phyloP scores from a whole-genome alignment of 2,113 vertebrate genomes.

The Planiliza haematocheilus region DNA sequence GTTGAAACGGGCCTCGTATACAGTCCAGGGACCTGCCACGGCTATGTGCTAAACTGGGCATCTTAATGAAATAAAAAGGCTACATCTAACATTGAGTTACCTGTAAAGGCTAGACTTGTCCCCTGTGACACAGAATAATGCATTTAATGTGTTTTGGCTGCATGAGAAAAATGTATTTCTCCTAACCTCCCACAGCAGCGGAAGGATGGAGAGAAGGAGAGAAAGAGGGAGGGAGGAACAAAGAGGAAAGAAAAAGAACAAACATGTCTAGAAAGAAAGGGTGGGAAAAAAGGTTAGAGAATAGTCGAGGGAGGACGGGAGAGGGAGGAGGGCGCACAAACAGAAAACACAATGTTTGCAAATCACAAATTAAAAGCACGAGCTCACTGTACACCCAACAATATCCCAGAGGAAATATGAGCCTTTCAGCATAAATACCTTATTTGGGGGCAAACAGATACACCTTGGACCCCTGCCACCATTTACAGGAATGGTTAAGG shows the following conservation, averaged over 20 bases:
- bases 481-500: conserved; percentile 26
- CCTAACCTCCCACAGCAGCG: conserved; percentile 64
- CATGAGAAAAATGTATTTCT: conserved; percentile 71
- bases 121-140: conserved; percentile 74
- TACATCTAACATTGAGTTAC: conserved; percentile 67
- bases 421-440: conserved; percentile 54
- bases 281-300: conserved; percentile 18
- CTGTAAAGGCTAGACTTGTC: conserved; percentile 68
- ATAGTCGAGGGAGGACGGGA: conserved; percentile 38
- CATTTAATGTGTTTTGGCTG: conserved; percentile 76
- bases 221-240: conserved; percentile 36
- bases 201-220: conserved; percentile 44
- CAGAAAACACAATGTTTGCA: conserved; percentile 68
- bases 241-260: conserved; percentile 39
- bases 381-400: conserved; percentile 46
- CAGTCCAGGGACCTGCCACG: conserved; percentile 66
- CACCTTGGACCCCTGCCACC: conserved; percentile 29
- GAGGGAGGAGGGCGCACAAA: conserved; percentile 51
- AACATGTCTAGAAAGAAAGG: conserved; percentile 35
- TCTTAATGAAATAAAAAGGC: conserved; percentile 77
- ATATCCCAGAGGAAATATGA: conserved; percentile 54
- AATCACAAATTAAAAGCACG: conserved; percentile 75
- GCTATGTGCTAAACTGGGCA: conserved; percentile 68
- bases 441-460: conserved; percentile 41
- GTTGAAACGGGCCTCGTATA: conserved; percentile 59